Base-by-base conservation (phyloP, 2,113 vertebrate genomes). In the Cacatua alba region DNA sequence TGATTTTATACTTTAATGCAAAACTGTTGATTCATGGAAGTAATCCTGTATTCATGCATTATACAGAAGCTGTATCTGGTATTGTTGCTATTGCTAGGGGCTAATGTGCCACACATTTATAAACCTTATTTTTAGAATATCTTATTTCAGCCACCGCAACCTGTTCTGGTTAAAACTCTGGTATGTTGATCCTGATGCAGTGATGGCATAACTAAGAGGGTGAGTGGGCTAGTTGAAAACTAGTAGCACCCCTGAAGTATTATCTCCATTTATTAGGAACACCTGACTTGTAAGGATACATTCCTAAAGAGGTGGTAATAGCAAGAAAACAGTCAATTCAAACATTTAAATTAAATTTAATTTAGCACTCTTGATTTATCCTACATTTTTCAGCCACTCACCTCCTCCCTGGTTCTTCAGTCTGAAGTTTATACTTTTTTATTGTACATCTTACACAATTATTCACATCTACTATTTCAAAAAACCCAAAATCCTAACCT, bases 1-100 rank as follows among this genome's bases (percentile, higher is more conserved):
- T 65, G 72, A 62, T 79, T 96, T 92, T 95, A 52, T 88, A 62
- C 57, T 86, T 86, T 23, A 81, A 24, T 84, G 76, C 72, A 90
- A 92, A 83, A 86, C 72, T 93, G 88, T 97, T 94, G 91, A 86
- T 96, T 96, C 91, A 91, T 65, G 59, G 81, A 93, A 95, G 82
- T 72, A 95, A 92, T 95, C 83, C 91, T 87, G 28, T 91, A 80
- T 92, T 95, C 83, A 65, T 92, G 83, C 83, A 72, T 96, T 84
- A 90, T 86, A 92, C 92, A 93, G 93, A 84, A 92, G 77, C 90
- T 94, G 3, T 92, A 71, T 89, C 77, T 93, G 69, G 23, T 89
- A 44, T 92, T 89, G 86, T 90, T 92, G 67, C 83, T 95, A 87
- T 87, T 96, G 91, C 89, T 89, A 87, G 81, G 57, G 84, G 83